These are phyloP conservation scores for Xestia sexstrigata DNA, from an alignment of 2,888 invertebrate genomes.

Conservation along the genomic window DNA sequence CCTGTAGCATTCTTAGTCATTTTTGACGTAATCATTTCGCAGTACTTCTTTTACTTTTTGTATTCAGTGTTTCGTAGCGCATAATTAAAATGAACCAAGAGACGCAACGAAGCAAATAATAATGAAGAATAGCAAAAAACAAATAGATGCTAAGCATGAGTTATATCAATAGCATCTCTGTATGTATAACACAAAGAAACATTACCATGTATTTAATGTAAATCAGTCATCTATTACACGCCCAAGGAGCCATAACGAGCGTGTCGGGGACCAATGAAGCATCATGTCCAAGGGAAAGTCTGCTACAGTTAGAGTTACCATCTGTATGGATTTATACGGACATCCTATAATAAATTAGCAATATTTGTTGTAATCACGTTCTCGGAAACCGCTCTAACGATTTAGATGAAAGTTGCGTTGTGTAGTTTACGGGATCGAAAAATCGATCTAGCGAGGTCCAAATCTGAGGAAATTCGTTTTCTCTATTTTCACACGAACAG, in stretches of 20 bases:
- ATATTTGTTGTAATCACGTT: too few relatives aligned
- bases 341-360: background rate
- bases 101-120: background rate
- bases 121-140: background rate
- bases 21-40: background rate
- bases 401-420: too few relatives aligned
- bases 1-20: background rate
- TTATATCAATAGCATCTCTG: slow-evolving; percentile 30
- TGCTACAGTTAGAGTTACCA: slow-evolving; percentile 25
- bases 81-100: background rate
- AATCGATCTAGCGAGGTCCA: too few relatives aligned
- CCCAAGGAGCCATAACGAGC: slow-evolving; percentile 52
- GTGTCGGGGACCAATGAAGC: slow-evolving; percentile 64
- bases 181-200: slow-evolving; percentile 16
- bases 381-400: too few relatives aligned
- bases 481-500: too few relatives aligned
- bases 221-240: slow-evolving; percentile 50
- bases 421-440: too few relatives aligned
- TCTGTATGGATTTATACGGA: background rate
- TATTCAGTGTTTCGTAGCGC: background rate
- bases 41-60: background rate
- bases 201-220: slow-evolving; percentile 45
- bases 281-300: slow-evolving; percentile 62
- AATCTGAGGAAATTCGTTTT: too few relatives aligned
- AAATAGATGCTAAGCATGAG: background rate